These are phyloP conservation scores for Cepphus grylle DNA, from an alignment of 2,113 vertebrate species.

Conservation along the genomic window DNA sequence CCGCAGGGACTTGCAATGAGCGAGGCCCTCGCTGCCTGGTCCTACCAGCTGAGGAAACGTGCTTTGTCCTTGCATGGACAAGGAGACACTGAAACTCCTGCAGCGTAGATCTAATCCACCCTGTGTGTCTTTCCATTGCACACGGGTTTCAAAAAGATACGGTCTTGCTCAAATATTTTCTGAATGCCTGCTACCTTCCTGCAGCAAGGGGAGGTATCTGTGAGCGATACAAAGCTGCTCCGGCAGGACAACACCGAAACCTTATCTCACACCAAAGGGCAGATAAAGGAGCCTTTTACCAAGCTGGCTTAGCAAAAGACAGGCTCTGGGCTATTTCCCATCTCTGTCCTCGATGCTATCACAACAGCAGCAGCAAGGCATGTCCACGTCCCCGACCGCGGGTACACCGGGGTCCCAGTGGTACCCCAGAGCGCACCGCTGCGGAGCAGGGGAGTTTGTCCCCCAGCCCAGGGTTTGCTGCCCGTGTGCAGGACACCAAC, in stretches of 20 bases:
- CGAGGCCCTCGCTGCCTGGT: background rate
- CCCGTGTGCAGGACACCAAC: rapidly evolving
- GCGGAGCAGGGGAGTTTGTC: background rate
- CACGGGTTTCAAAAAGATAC: background rate
- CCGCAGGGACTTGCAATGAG: rapidly evolving
- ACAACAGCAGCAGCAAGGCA: background rate
- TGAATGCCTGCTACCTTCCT: background rate
- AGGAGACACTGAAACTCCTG: background rate
- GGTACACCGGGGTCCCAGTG: background rate
- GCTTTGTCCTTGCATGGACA: background rate
- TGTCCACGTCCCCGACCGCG: rapidly evolving
- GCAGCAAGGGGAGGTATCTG: background rate
- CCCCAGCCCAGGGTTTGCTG: background rate
- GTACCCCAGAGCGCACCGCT: background rate
- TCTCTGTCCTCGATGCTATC: background rate
- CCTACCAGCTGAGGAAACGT: background rate
- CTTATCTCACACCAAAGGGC: background rate
- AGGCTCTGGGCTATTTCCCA: background rate
- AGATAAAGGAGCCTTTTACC: background rate
- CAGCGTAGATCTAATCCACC: background rate
- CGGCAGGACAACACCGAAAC: background rate
- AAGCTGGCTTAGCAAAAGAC: background rate
- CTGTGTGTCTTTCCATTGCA: background rate
- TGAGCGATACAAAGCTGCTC: background rate
- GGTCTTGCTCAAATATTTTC: background rate